Base-by-base conservation (phyloP, 2,888 invertebrate genomes). In the Drosophila cognata region DNA sequence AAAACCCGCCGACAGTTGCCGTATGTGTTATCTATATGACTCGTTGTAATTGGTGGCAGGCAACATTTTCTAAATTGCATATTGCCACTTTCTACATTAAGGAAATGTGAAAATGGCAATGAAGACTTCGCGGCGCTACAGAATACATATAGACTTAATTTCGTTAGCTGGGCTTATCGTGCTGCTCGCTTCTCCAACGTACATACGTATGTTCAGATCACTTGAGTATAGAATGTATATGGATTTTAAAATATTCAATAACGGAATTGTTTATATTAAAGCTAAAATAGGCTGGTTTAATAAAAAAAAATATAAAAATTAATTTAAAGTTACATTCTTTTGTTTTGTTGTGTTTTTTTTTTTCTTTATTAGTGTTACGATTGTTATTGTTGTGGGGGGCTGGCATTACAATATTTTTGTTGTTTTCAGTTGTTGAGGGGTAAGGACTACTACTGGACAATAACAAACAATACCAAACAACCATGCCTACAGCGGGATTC, bases 31-130 rank as follows among this genome's bases (percentile, higher is more conserved):
- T 56, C 51, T 28, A 62, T 63, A 53, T 31, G 55, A 46, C 41
- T 61, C 50, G 38, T 61, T 72, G 73, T 79, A 84, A 88, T 88
- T 79, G 83, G 66, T 56, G 70, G 62, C 58, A 56, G 67, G 65
- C 70, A 66, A 70, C 61, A 63, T 69, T 81, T 74, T 74, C 79
- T 61, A 79, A 78, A 68, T 73, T 68, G 50, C 36, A 35, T 60
- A 72, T 77, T 77, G 18, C 18, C 18, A 38, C 38, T 18, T 18
- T 38, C 18, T n/a, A n/a, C 38, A n/a, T 38, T 3, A 8, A n/a
- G 18, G 8, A 38, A 38, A 38, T 8, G 18, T 38, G 38, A 38
- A 38, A 38, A 38, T 38, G 8, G 38, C 18, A 38, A 38, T 8
- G 1, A 38, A 4, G 1, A 18, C 8, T 38, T 38, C 0, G 18